Percentiles rank a stretch among this genome's conserved stretches.
Evolutionary conservation across 2,888 invertebrate genomes (phyloP).

Genomic region (Agrenia bidenticulata): DNA sequence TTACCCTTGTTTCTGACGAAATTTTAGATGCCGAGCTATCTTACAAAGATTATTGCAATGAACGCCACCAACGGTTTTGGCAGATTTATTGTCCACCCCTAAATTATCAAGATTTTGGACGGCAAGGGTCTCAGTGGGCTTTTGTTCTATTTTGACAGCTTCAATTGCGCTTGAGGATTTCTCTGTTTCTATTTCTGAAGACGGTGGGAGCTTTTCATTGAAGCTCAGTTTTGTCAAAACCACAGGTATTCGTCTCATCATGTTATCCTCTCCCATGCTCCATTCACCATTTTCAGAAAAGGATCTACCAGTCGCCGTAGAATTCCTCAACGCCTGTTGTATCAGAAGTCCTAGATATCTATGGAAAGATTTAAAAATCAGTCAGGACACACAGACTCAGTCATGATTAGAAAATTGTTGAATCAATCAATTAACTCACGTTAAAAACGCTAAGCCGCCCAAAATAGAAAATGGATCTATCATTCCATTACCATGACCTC

Average conservation of each 20-base stretch:
- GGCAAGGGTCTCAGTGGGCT: too few relatives aligned
- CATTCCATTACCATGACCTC: conserved; percentile 33
- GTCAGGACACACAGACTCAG: too few relatives aligned
- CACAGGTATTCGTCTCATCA: conserved; percentile 15
- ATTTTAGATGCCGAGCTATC: too few relatives aligned
- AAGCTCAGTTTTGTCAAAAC: conserved; percentile 11
- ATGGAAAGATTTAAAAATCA: neutral
- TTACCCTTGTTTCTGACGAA: too few relatives aligned
- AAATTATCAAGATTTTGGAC: neutral
- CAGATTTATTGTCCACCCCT: neutral
- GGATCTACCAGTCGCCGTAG: conserved; percentile 18
- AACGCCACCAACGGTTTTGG: neutral
- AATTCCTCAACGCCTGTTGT: conserved; percentile 43
- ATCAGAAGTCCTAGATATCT: conserved; percentile 48
- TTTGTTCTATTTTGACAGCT: too few relatives aligned
- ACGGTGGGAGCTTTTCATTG: neutral
- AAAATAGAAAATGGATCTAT: conserved; percentile 52
- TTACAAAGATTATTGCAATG: too few relatives aligned
- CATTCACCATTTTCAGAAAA: neutral
- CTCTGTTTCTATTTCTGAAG: neutral
- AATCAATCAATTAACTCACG: conserved; percentile 31
- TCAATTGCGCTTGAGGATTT: neutral
- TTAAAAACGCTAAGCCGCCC: conserved; percentile 50
- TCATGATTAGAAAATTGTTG: too few relatives aligned
- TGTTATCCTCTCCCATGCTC: neutral